phyloP scores from a whole-genome alignment of 2,888 invertebrate genomes.

The Sicus ferrugineus region DNA sequence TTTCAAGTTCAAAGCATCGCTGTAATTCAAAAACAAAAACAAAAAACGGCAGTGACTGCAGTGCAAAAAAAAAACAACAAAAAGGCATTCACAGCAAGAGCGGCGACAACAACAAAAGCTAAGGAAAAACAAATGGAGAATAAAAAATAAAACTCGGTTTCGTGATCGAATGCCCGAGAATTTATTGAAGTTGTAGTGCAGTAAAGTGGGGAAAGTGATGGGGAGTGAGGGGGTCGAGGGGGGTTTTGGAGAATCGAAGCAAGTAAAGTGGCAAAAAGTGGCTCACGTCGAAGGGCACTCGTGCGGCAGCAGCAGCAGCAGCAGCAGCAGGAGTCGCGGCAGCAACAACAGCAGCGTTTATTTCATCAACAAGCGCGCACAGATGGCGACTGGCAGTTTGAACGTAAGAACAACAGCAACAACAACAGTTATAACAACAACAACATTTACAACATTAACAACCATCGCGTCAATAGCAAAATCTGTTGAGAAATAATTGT shows the following conservation, averaged over 20 bases:
- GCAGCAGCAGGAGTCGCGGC: slow-evolving; percentile 7
- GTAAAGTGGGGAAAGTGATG: not conserved
- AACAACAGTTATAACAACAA: not conserved
- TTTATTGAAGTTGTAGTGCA: not conserved
- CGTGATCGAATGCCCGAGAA: not conserved
- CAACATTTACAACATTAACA: not conserved
- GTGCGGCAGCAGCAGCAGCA: slow-evolving; percentile 19
- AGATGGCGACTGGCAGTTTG: slow-evolving; percentile 30
- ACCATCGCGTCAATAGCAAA: slow-evolving; percentile 1
- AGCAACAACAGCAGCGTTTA: not conserved
- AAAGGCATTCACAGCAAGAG: not conserved
- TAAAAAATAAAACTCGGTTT: slow-evolving; percentile 5
- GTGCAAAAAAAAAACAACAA: not conserved
- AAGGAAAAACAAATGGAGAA: not conserved
- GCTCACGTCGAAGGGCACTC: slow-evolving; percentile 32
- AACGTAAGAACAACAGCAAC: not conserved
- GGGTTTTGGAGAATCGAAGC: not conserved
- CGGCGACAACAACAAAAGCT: not conserved
- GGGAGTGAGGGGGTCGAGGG: not conserved
- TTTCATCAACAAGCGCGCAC: slow-evolving; percentile 6
- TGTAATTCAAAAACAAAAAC: slow-evolving; percentile 11
- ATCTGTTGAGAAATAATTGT: not conserved
- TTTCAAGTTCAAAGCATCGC: slow-evolving; percentile 32
- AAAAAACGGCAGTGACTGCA: not conserved
- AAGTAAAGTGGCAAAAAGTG: slow-evolving; percentile 22